These are phyloP conservation scores for Trichogramma evanescens DNA, from an alignment of 2,888 invertebrate genomes.

Conservation along the genomic window DNA sequence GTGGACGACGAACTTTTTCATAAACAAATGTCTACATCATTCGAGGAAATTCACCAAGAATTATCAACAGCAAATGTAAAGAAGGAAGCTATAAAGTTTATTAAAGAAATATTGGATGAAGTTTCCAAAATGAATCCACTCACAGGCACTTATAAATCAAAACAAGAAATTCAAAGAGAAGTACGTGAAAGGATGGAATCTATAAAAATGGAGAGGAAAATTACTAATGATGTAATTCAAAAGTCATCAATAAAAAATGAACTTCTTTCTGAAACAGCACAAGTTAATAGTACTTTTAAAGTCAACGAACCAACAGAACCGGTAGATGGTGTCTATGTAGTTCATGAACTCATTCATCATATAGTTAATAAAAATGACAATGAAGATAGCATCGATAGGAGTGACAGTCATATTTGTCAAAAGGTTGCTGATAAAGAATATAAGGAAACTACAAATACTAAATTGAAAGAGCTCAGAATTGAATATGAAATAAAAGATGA, in stretches of 20 bases:
- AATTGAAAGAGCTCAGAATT: slow-evolving; percentile 21
- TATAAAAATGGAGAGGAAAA: slow-evolving; percentile 5
- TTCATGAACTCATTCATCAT: slow-evolving; percentile 38
- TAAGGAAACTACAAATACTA: slow-evolving; percentile 29
- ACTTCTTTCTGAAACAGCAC: too few species aligned
- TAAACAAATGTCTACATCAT: slow-evolving; percentile 34
- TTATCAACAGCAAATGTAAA: slow-evolving; percentile 30
- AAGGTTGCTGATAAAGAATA: slow-evolving; percentile 22
- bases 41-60: slow-evolving; percentile 38
- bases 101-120: slow-evolving; percentile 30
- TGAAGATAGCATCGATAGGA: slow-evolving; percentile 16
- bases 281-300: too few species aligned
- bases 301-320: not conserved
- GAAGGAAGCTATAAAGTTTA: slow-evolving; percentile 26
- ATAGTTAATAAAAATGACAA: slow-evolving; percentile 27
- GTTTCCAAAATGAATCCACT: slow-evolving; percentile 23
- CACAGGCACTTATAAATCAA: not conserved
- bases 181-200: slow-evolving; percentile 7
- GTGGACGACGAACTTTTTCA: slow-evolving; percentile 31
- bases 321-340: slow-evolving; percentile 24
- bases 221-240: not conserved
- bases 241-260: too few species aligned
- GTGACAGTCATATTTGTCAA: slow-evolving; percentile 11
- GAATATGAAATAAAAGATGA: slow-evolving; percentile 11
- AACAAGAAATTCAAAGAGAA: not conserved